phyloP scores from a whole-genome alignment of 2,888 invertebrate genomes.

The Parnassius smintheus region DNA sequence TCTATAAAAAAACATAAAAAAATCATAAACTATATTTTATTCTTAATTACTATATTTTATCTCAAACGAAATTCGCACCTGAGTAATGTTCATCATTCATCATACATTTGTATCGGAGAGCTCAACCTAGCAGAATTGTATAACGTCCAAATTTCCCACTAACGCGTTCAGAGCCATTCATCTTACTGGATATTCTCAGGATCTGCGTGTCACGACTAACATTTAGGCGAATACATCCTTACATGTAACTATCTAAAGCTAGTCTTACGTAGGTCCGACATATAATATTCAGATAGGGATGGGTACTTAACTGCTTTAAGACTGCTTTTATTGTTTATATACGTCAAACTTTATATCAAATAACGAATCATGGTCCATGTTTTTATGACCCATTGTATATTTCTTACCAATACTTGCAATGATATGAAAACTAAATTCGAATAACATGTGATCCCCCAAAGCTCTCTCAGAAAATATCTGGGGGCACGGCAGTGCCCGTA shows the following conservation, averaged over 20 bases:
- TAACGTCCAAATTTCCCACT: slow-evolving; percentile 30
- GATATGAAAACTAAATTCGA: no score
- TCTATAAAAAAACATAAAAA: no score
- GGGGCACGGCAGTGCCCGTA: no score
- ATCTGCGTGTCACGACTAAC: slow-evolving; percentile 33
- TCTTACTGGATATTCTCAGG: slow-evolving; percentile 33
- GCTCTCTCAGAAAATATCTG: no score
- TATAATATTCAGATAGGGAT: background rate
- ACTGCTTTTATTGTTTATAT: background rate
- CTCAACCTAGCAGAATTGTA: slow-evolving; percentile 35
- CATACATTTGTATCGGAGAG: slow-evolving; percentile 42
- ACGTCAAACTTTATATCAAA: background rate
- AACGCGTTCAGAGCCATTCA: slow-evolving; percentile 32
- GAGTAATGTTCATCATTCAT: slow-evolving; percentile 55
- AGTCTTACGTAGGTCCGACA: slow-evolving; percentile 7
- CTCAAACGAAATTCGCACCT: slow-evolving; percentile 9
- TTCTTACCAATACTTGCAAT: background rate
- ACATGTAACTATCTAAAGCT: slow-evolving; percentile 5
- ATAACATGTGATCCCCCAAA: no score
- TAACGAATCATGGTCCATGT: no score
- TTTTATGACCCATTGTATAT: slow-evolving; percentile 5
- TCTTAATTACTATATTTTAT: no score
- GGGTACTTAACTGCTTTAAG: background rate
- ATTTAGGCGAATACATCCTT: slow-evolving; percentile 26
- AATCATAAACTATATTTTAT: no score